Conservation (phyloP, 2,888 invertebrate species). For the Apodemia zela region DNA sequence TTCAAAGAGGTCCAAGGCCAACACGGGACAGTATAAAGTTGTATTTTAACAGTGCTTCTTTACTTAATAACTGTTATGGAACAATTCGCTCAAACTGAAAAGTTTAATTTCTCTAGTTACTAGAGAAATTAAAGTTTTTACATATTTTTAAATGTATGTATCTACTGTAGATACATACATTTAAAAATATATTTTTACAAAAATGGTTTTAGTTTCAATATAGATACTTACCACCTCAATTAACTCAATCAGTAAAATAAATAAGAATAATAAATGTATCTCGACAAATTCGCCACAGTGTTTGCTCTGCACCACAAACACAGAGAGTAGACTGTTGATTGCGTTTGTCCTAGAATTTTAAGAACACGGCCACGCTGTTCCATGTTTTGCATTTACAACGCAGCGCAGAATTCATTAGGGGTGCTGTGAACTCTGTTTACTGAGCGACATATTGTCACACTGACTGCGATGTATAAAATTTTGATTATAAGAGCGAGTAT, state of each 20-base stretch:
- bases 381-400: slow-evolving; percentile 44
- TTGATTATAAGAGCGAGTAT: slow-evolving; percentile 9
- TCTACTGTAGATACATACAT: no score
- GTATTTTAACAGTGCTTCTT: no score
- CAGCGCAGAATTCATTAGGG: slow-evolving; percentile 37
- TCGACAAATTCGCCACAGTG: not conserved
- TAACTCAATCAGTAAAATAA: not conserved
- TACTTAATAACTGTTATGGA: no score
- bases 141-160: no score
- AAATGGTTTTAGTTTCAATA: not conserved
- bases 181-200: no score
- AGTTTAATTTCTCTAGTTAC: no score
- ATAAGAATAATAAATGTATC: not conserved
- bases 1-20: no score
- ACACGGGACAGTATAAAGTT: no score
- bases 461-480: slow-evolving; percentile 9
- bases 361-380: slow-evolving; percentile 43
- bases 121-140: no score
- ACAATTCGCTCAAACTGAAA: no score
- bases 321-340: slow-evolving; percentile 46
- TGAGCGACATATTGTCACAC: slow-evolving; percentile 14
- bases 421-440: slow-evolving; percentile 16
- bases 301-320: slow-evolving; percentile 20
- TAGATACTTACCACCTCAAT: not conserved
- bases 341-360: slow-evolving; percentile 54